Evolutionary conservation across 30 jellyfish, hydroid and myxozoan genomes (phyloP), one percentile per base, ranked within the genome.

Genomic region (Aurelia coerulea): DNA sequence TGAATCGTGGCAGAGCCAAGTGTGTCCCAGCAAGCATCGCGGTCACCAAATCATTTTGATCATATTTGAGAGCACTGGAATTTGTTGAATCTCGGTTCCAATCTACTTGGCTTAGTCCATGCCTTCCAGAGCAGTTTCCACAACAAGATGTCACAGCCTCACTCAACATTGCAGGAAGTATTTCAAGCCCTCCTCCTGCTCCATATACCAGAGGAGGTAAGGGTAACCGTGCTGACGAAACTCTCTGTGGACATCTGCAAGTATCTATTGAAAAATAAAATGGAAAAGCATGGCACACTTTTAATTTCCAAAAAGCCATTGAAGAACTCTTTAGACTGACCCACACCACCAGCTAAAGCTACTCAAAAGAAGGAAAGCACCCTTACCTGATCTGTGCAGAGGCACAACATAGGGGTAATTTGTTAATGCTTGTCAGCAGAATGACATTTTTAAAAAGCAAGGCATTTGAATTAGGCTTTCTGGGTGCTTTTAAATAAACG

Each of bases 71-170:
- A 51, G 92, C 39, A 19, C 64, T 58, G 5, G 51, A 18, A 58
- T 56, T 60, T 14, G 23, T 5, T 35, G 79, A 41, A 60, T 83
- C 92, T 23, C 73, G 37, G 1, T 31, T 18, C 92, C 92, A 83
- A 23, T 83, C 62, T 4, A 83, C 75, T 63, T 53, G 19, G 42
- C 72, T 46, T 10, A 35, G 32, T 6, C 92, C 92, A 19, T 83
- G 92, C 34, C 78, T 75, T 35, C 92, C 83, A 11, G 49, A n/a
- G 80, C 92, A 83, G 80, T 71, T 83, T 9, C 92, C 92, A 60
- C 92, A 83, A 32, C 87, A 77, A 62, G 77, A 60, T 35, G 78
- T 35, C 10, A 59, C 39, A 17, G 78, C 87, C 51, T 77, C 59
- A 65, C n/a, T 64, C 29, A 77, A 15, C 63, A 77, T 39, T 9